A percentile compares a stretch with the other conserved stretches of the same genome.
Conservation (phyloP, 1,140 invertebrate genomes). For the Cardiocondyla obscurior region DNA sequence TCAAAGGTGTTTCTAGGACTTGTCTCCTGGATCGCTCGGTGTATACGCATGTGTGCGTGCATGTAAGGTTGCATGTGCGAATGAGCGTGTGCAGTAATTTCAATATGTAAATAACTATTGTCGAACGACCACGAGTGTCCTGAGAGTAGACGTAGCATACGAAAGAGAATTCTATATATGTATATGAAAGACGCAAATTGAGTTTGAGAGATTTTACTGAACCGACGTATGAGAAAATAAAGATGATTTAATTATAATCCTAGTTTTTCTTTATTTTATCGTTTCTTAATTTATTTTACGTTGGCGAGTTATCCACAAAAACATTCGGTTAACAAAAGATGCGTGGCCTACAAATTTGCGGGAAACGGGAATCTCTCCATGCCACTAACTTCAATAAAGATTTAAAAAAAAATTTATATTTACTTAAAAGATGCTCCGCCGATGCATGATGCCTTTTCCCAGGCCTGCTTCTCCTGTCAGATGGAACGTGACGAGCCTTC, state of each 20-base stretch:
- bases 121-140: slow-evolving; percentile 37
- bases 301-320: too few species aligned
- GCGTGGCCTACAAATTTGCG: too few species aligned
- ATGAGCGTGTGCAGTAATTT: slow-evolving; percentile 28
- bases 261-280: too few species aligned
- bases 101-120: slow-evolving; percentile 57
- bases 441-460: too few species aligned
- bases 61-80: slow-evolving; percentile 13
- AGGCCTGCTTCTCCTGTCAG: too few species aligned
- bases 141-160: slow-evolving; percentile 47
- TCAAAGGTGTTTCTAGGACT: slow-evolving; percentile 49
- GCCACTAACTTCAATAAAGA: too few species aligned
- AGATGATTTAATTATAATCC: slow-evolving; percentile 62
- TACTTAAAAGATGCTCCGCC: too few species aligned
- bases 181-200: slow-evolving; percentile 59
- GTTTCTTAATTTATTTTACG: too few species aligned
- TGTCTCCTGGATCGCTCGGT: slow-evolving; percentile 40
- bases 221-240: slow-evolving; percentile 65
- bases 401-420: too few species aligned
- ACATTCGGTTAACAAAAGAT: too few species aligned
- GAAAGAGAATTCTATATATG: slow-evolving; percentile 63
- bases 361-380: too few species aligned
- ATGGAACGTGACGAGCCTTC: too few species aligned
- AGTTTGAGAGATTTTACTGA: slow-evolving; percentile 70
- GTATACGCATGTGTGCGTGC: slow-evolving; percentile 19